These are phyloP conservation scores for Echinometra lucunter DNA, from an alignment of 53 echinoderm and acorn worm genomes.

Conservation along the genomic window DNA sequence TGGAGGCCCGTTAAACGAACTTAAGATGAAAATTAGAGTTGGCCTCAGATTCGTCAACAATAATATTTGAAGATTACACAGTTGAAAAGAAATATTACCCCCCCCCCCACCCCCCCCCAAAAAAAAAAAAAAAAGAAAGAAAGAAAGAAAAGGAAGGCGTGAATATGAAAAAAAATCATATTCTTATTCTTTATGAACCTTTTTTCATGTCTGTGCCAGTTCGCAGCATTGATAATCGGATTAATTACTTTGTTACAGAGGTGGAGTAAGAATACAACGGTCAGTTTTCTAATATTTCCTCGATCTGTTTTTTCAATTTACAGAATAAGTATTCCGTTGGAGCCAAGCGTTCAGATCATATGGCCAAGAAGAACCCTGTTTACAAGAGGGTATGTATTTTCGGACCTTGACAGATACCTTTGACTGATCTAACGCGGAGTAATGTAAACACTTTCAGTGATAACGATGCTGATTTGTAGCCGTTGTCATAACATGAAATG, in stretches of 20 bases:
- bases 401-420: not conserved
- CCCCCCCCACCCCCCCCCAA: too few relatives aligned
- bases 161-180: too few relatives aligned
- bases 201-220: too few relatives aligned
- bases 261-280: too few relatives aligned
- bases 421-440: not conserved
- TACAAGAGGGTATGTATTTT: slow-evolving; percentile 69
- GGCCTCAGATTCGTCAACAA: too few relatives aligned
- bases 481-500: not conserved
- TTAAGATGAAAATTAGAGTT: too few relatives aligned
- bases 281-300: not conserved
- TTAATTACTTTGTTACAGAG: not conserved
- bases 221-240: not conserved
- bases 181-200: too few relatives aligned
- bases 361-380: slow-evolving; percentile 72
- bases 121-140: too few relatives aligned
- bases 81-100: too few relatives aligned
- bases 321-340: slow-evolving; percentile 70
- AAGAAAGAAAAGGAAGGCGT: too few relatives aligned
- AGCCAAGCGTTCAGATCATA: slow-evolving; percentile 64
- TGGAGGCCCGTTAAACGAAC: too few relatives aligned
- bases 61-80: too few relatives aligned
- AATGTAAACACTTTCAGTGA: not conserved
- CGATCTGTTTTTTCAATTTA: not conserved
- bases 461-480: not conserved